Evolutionary conservation across 2,113 vertebrate genomes (phyloP).

Genomic region (Rhabdomys dilectus): DNA sequence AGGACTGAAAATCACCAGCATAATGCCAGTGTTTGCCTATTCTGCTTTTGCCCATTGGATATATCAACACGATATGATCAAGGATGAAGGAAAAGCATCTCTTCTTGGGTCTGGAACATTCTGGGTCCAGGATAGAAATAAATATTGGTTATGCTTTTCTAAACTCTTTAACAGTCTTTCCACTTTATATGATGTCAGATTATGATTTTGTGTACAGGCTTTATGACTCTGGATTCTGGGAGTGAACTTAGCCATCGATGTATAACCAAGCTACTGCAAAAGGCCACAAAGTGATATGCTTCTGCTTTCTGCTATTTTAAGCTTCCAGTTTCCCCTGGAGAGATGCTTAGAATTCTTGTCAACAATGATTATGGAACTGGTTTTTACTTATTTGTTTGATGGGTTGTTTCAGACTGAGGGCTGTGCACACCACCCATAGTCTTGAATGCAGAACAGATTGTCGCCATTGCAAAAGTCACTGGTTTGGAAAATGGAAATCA

Average conservation of each 20-base stretch:
- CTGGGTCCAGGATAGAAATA: neutral
- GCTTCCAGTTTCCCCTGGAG: conserved; percentile 36
- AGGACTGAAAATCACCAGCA: neutral
- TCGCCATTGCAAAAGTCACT: neutral
- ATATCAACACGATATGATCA: neutral
- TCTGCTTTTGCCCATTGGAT: neutral
- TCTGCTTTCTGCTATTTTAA: neutral
- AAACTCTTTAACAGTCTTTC: conserved; percentile 27
- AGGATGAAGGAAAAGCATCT: conserved; percentile 5
- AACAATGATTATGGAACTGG: neutral
- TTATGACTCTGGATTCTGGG: conserved; percentile 37
- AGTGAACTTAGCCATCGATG: neutral
- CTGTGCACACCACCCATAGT: neutral
- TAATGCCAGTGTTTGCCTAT: neutral
- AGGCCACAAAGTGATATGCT: conserved; percentile 11
- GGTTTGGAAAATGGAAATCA: conserved; percentile 20
- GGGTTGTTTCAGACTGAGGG: neutral
- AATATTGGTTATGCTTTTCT: neutral
- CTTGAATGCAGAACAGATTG: neutral
- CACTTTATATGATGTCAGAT: conserved; percentile 35
- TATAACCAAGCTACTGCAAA: neutral
- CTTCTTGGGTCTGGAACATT: conserved; percentile 35
- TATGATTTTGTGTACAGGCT: neutral
- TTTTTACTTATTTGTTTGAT: conserved; percentile 24
- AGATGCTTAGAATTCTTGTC: conserved; percentile 4